phyloP scores from a whole-genome alignment of 2,113 vertebrate species.

The Marcusenius ussheri region DNA sequence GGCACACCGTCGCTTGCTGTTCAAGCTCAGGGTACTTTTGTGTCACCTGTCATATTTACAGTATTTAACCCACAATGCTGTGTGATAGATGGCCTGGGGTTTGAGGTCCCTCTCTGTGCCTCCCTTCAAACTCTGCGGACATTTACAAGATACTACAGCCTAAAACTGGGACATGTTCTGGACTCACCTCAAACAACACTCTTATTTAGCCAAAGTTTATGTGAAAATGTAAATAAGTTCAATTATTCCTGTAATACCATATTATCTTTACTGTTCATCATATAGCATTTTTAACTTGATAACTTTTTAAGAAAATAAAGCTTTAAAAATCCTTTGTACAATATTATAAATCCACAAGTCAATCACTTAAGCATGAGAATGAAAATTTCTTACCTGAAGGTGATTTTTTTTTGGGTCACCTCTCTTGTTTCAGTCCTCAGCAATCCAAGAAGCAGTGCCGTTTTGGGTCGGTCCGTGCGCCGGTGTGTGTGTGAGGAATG shows the following conservation, averaged over 20 bases:
- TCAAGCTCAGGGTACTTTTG: neutral
- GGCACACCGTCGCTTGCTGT: neutral
- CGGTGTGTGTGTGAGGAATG: neutral
- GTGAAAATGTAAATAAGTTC: neutral
- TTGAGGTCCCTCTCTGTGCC: conserved; percentile 14
- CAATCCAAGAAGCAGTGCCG: neutral
- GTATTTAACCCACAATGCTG: conserved; percentile 17
- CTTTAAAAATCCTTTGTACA: neutral
- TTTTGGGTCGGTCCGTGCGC: neutral
- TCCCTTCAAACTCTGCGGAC: conserved; percentile 9
- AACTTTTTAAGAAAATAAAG: neutral
- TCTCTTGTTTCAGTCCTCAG: neutral
- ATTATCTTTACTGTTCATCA: neutral
- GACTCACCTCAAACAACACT: neutral
- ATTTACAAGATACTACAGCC: neutral
- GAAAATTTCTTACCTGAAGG: conserved; percentile 13
- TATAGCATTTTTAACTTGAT: neutral
- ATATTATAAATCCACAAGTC: neutral
- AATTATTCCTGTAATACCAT: neutral
- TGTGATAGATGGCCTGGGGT: conserved; percentile 24
- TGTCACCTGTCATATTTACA: conserved; percentile 14
- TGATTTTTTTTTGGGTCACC: neutral
- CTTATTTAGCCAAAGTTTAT: neutral
- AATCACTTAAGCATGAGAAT: neutral
- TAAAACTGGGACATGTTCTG: neutral